These are phyloP conservation scores for Synanthedon andrenaeformis DNA, from an alignment of 2,888 invertebrate species.

Conservation along the genomic window DNA sequence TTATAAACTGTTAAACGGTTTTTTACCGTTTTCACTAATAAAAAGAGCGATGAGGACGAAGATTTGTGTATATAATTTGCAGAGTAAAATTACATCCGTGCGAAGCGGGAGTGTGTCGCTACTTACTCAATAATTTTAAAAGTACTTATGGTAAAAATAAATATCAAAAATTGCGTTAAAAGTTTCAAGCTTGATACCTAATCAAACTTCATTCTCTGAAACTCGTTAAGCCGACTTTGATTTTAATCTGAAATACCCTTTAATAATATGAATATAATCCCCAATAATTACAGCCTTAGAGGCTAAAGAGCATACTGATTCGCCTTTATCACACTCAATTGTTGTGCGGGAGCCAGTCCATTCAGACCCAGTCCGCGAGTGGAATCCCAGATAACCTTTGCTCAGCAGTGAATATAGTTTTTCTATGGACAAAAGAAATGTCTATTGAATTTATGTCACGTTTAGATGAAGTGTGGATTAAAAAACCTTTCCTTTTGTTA, in stretches of 20 bases:
- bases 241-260: background rate
- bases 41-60: no score
- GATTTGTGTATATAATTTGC: no score
- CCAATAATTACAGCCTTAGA: slow-evolving; percentile 14
- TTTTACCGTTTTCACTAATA: no score
- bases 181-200: background rate
- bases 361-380: slow-evolving; percentile 26
- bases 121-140: no score
- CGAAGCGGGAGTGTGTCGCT: no score
- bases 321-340: slow-evolving; percentile 34
- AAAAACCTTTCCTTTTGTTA: no score
- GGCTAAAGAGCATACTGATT: slow-evolving; percentile 32
- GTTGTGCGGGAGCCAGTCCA: slow-evolving; percentile 30
- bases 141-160: no score
- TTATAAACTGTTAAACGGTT: no score
- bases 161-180: no score
- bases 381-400: slow-evolving; percentile 41
- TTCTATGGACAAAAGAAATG: slow-evolving; percentile 14
- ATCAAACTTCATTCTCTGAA: background rate
- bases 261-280: slow-evolving; percentile 9
- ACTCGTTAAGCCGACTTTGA: background rate
- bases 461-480: slow-evolving; percentile 4
- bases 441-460: slow-evolving; percentile 14
- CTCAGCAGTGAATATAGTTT: slow-evolving; percentile 28
- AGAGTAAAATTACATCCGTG: no score